These are phyloP conservation scores for Maconellicoccus hirsutus DNA, from an alignment of 1,140 invertebrate species.

Conservation along the genomic window DNA sequence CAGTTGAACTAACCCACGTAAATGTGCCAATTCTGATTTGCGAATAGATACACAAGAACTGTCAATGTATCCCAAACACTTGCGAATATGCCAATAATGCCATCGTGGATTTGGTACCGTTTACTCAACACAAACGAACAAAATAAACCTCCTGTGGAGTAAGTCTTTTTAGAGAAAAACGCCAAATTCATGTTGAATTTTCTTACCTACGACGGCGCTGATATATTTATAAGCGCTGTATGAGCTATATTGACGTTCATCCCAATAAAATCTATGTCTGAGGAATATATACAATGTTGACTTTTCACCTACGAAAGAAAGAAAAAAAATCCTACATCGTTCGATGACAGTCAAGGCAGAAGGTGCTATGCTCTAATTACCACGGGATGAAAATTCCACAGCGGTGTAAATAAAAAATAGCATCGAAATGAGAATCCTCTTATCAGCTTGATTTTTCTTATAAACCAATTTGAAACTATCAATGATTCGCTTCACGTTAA, in stretches of 20 bases:
- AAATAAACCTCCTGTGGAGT: neutral
- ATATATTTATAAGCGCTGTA: slow-evolving; percentile 29
- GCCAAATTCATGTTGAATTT: neutral
- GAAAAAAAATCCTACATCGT: no score
- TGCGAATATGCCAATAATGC: neutral
- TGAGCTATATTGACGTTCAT: slow-evolving; percentile 27
- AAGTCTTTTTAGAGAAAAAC: neutral
- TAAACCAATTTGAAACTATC: neutral
- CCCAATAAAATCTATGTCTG: slow-evolving; percentile 29
- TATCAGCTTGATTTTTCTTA: neutral
- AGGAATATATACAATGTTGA: slow-evolving; percentile 29
- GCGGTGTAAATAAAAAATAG: slow-evolving; percentile 26
- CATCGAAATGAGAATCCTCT: neutral
- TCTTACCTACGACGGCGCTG: slow-evolving; percentile 25
- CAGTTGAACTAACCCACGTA: neutral
- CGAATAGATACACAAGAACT: neutral
- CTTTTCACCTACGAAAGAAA: slow-evolving; percentile 29
- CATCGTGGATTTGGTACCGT: neutral
- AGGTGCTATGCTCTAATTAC: no score
- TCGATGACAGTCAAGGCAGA: no score
- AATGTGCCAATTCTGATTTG: neutral
- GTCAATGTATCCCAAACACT: neutral
- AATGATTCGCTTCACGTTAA: neutral
- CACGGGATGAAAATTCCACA: neutral
- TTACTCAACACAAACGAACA: neutral